Conservation (phyloP, 2,797 vertebrate genomes). For the Catamblyrhynchus diadema region DNA sequence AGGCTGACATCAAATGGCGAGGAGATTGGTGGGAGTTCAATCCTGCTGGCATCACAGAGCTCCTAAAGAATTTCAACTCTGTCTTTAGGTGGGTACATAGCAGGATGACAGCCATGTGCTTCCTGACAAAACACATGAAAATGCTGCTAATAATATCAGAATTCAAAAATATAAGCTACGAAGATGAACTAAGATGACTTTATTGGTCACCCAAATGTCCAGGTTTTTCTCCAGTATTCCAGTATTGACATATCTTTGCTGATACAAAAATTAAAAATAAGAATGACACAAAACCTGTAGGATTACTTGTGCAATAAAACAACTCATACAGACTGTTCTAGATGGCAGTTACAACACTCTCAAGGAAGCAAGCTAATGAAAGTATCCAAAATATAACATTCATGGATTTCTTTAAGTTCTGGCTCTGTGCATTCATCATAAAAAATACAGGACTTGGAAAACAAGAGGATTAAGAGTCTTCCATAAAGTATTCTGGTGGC, state of each 20-base stretch:
- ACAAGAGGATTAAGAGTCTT: not conserved
- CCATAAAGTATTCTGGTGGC: not conserved
- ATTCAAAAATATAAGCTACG: not conserved
- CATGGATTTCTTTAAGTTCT: not conserved
- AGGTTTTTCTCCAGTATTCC: not conserved
- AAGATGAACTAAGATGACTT: not conserved
- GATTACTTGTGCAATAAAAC: not conserved
- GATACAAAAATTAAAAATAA: not conserved
- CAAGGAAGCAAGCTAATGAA: not conserved
- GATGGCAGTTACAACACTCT: not conserved
- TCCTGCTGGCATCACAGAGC: not conserved
- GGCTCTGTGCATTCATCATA: not conserved
- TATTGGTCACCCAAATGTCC: not conserved
- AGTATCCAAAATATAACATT: not conserved
- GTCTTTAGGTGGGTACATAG: rapidly evolving
- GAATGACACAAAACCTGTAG: not conserved
- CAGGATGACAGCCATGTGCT: not conserved
- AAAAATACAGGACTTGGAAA: not conserved
- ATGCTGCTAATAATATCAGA: not conserved
- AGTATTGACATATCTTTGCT: not conserved
- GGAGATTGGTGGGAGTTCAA: not conserved
- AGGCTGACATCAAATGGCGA: not conserved
- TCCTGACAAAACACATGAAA: not conserved
- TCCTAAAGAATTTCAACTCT: not conserved
- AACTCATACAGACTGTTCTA: not conserved